phyloP scores from a whole-genome alignment of 2,888 invertebrate genomes.

The Agrilus biguttatus region DNA sequence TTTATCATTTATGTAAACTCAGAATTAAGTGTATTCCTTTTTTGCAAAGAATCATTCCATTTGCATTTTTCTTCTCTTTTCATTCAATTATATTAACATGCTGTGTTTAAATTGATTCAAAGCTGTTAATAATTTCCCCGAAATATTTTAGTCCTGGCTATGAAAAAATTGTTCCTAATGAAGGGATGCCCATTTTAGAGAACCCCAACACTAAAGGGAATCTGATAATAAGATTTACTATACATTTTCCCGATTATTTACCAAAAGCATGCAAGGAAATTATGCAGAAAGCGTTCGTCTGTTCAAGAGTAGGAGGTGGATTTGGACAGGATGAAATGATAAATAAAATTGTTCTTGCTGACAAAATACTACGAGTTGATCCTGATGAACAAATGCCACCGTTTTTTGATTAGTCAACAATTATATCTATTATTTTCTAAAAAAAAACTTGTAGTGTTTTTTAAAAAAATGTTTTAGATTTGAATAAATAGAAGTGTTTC shows the following conservation, averaged over 20 bases:
- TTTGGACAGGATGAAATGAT: conserved; percentile 25
- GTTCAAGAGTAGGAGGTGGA: conserved; percentile 25
- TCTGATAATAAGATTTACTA: conserved; percentile 51
- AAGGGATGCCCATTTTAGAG: conserved; percentile 57
- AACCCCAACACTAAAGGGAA: conserved; percentile 50
- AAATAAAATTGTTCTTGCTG: conserved; percentile 29
- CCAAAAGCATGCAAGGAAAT: conserved; percentile 33
- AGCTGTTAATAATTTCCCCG: background rate
- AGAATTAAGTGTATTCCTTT: background rate
- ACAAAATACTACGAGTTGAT: conserved; percentile 30
- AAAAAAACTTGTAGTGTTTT: background rate
- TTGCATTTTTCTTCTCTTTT: no score
- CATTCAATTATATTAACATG: no score
- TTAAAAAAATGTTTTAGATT: no score
- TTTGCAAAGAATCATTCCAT: no score
- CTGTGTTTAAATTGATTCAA: no score
- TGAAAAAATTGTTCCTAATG: conserved; percentile 51
- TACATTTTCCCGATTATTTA: conserved; percentile 40
- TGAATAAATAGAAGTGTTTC: no score
- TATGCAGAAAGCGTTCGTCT: conserved; percentile 24
- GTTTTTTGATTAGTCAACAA: conserved; percentile 9
- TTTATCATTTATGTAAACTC: background rate
- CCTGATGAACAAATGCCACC: conserved; percentile 28
- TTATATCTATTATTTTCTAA: background rate
- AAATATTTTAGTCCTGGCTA: conserved; percentile 40